Percentiles rank a stretch among this genome's conserved stretches.
These are phyloP conservation scores for Megalopta genalis DNA, from an alignment of 1,140 invertebrate species.

Conservation along the genomic window DNA sequence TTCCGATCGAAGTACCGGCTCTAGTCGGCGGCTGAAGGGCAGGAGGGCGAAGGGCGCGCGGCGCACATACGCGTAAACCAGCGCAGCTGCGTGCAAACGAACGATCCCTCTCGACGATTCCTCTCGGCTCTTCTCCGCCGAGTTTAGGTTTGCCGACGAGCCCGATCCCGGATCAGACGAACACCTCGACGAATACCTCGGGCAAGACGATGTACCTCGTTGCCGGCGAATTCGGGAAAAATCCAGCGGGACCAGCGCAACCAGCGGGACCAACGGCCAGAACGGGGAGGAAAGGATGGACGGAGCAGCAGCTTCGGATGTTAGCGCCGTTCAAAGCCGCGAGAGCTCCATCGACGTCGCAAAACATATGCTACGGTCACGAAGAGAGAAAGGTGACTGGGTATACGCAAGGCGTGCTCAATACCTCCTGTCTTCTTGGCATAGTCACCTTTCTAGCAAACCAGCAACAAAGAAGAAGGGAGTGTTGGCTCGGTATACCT, in stretches of 20 bases:
- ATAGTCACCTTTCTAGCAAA: slow-evolving; percentile 76
- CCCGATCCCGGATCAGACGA: background rate
- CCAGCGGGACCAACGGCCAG: too few relatives aligned
- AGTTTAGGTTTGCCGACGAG: slow-evolving; percentile 16
- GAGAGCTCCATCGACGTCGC: slow-evolving; percentile 71
- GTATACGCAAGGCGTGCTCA: slow-evolving; percentile 69
- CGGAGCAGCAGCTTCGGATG: slow-evolving; percentile 43
- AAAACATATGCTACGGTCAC: slow-evolving; percentile 77
- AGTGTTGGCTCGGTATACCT: slow-evolving; percentile 56
- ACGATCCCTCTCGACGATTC: background rate
- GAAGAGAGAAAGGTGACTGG: slow-evolving; percentile 78
- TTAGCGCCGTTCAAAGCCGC: slow-evolving; percentile 62
- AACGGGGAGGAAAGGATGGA: background rate
- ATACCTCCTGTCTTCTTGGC: slow-evolving; percentile 76
- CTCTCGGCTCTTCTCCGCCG: slow-evolving; percentile 4
- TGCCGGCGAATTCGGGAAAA: slow-evolving; percentile 24
- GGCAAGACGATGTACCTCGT: background rate
- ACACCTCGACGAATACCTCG: too few relatives aligned
- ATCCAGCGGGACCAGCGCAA: background rate
- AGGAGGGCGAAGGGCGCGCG: background rate
- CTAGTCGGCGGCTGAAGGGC: slow-evolving; percentile 10
- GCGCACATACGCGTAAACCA: slow-evolving; percentile 12
- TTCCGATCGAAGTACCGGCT: background rate
- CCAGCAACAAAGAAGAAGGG: slow-evolving; percentile 74
- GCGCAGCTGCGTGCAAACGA: slow-evolving; percentile 5